Evolutionary conservation across 2,888 invertebrate species (phyloP), one percentile per base, ranked within the genome.

Genomic region (Clunio marinus): DNA sequence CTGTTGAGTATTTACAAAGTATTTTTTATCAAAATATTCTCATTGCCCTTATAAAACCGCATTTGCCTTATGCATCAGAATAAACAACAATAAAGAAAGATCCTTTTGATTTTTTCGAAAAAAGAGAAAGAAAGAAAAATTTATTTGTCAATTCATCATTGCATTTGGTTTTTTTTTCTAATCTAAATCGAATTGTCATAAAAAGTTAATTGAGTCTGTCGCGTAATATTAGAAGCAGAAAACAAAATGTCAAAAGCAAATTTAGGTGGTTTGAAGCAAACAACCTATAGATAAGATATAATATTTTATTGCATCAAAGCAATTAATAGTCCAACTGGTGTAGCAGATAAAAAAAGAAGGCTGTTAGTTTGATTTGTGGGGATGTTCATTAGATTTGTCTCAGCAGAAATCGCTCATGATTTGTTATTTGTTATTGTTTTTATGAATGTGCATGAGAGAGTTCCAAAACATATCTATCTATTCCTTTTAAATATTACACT

Each of bases 1-100:
- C 63, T 63, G 63, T 25, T 60, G 20, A 58, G 8, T 51, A 20
- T 27, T 24, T 63, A 20, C 15, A 20, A 60, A 24, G 41, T 58
- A 17, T 62, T 62, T 62, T 58, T 58, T 27, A 57, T 20, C 24
- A 25, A 57, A 24, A 57, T 15, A 45, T n/a, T 22, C 3, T 51
- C 51, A 22, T 3, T 51, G 51, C 57, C 57, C 57, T 57, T 25
- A 57, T 57, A 22, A 5, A 7, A 4, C 55, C 24, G 7, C 13
- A n/a, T 55, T n/a, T 66, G 66, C 66, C 32, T 55, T 51, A 55
- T 35, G 66, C 66, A 35, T 35, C 17, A 66, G 17, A 66, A 66
- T 55, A 66, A 66, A 66, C 66, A 66, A 27, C 20, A 57, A n/a
- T 51, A 63, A 27, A 63, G 37, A 45, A 32, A 63, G 32, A 41